Conservation (phyloP, 2,888 invertebrate species). For the Palloptera scutellata region DNA sequence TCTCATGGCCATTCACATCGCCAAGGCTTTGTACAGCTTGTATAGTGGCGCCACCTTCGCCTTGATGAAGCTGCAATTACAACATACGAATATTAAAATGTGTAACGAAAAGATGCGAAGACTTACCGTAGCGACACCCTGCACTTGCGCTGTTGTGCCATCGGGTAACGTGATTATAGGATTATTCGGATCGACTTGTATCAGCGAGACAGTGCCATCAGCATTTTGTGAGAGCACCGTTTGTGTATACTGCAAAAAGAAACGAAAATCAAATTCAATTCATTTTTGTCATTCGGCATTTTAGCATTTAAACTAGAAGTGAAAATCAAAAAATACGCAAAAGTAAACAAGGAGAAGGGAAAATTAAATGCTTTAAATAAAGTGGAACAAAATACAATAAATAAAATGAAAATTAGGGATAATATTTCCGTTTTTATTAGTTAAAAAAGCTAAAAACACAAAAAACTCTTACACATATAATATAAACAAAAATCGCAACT, state of each 20-base stretch:
- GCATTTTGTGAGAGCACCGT: slow-evolving; percentile 95
- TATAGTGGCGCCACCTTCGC: slow-evolving; percentile 69
- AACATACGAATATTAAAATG: slow-evolving; percentile 3
- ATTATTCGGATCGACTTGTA: slow-evolving; percentile 93
- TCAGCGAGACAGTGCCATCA: slow-evolving; percentile 94
- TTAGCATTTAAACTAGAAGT: slow-evolving; percentile 1
- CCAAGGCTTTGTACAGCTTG: slow-evolving; percentile 75
- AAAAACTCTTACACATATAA: slow-evolving; percentile 37
- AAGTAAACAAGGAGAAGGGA: slow-evolving; percentile 17
- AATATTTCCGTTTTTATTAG: slow-evolving; percentile 10
- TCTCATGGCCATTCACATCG: slow-evolving; percentile 77
- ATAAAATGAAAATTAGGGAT: slow-evolving; percentile 27
- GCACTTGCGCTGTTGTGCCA: slow-evolving; percentile 94
- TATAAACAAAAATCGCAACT: slow-evolving; percentile 35
- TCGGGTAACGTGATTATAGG: slow-evolving; percentile 95
- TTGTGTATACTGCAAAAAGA: slow-evolving; percentile 75
- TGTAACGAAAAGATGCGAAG: not conserved
- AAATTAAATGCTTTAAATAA: slow-evolving; percentile 26
- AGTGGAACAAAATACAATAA: slow-evolving; percentile 22
- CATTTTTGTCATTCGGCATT: not conserved
- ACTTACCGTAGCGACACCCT: slow-evolving; percentile 68
- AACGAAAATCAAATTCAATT: slow-evolving; percentile 25
- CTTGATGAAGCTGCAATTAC: slow-evolving; percentile 70
- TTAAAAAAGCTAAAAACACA: slow-evolving; percentile 10
- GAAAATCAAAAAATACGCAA: not conserved